Evolutionary conservation across 2,888 invertebrate species (phyloP), one percentile per base, ranked within the genome.

Genomic region (Pycnomerus fuliginosus): DNA sequence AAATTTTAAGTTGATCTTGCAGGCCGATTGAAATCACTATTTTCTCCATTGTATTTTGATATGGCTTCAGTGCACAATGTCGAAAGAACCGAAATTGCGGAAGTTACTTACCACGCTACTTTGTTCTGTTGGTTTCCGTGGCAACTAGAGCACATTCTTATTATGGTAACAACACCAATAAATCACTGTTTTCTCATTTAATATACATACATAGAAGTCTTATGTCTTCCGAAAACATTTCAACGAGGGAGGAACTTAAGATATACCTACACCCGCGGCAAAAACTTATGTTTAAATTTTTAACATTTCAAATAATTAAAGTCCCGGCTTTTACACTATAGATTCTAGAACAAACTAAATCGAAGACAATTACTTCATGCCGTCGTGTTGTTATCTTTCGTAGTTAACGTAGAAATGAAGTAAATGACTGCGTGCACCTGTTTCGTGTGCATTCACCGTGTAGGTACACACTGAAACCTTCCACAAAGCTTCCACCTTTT

Each of bases 61-160:
- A 23, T 29, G 30, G 24, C 30, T 42, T 23, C 25, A 34, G 44
- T 34, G 22, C 30, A 44, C 34, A 44, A 55, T 56, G 53, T 55
- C 56, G 52, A 56, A 55, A 58, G 27, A 20, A 39, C 46, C 48
- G 37, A 41, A 57, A 56, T 47, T 47, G 46, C 58, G 62, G 59
- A 62, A 59, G 55, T 53, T 54, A 50, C 61, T 64, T 61, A 64
- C 27, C 64, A 64, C 62, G 63, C 55, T 51, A 58, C 51, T 55
- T 59, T 64, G 56, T 59, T 58, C 42, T 50, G 49, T 46, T 49
- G 61, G 56, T 61, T 64, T 61, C 61, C 59, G 62, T 64, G 59
- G 62, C 56, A 67, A 67, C 60, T 68, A 55, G 68, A 67, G 65
- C 68, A 64, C 62, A 66, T 61, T 64, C 58, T 58, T 58, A 52